Evolutionary conservation across 2,888 invertebrate genomes (phyloP), one percentile per base, ranked within the genome.

Genomic region (Stictocephala bisonia): DNA sequence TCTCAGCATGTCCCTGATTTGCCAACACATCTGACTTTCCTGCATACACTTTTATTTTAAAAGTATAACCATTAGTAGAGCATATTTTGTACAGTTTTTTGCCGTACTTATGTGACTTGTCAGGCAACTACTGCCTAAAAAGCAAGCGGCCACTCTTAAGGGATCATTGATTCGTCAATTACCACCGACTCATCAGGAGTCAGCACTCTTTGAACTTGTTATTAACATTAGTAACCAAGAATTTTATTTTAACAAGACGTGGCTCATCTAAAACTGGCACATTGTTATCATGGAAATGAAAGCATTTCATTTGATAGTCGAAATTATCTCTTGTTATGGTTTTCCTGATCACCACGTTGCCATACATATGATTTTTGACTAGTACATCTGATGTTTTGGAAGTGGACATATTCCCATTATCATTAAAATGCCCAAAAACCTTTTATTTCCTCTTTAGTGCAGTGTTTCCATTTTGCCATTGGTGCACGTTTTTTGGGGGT

Each of bases 101-200:
- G 6, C 79, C 81, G 78, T 80, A 81, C 60, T 78, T 79, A 56
- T 79, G 78, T 24, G 73, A 70, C 74, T 81, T 80, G 13, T 74
- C 72, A 53, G 76, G 76, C 26, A 78, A 58, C 74, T 79, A 80
- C 71, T 81, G 80, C 6, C 78, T 75, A 71, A 81, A 81, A 6
- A 31, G 7, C 0, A 81, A 71, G 41, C 80, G 51, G 9, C 80
- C 80, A 40, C 76, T 74, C 78, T n/a, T 80, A 81, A 26, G 78
- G 68, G 69, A 78, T 73, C 64, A 77, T 73, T 15, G 76, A 79
- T 69, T 78, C 79, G 64, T 78, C 81, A 26, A 80, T 79, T 76
- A 75, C 79, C 60, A 79, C 58, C 48, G 72, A 69, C 73, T 77
- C 67, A 72, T 76, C 75, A 40, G 79, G 77, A 31, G 71, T 67